Base-by-base conservation (phyloP, 2,888 invertebrate genomes). In the Seira musarum region DNA sequence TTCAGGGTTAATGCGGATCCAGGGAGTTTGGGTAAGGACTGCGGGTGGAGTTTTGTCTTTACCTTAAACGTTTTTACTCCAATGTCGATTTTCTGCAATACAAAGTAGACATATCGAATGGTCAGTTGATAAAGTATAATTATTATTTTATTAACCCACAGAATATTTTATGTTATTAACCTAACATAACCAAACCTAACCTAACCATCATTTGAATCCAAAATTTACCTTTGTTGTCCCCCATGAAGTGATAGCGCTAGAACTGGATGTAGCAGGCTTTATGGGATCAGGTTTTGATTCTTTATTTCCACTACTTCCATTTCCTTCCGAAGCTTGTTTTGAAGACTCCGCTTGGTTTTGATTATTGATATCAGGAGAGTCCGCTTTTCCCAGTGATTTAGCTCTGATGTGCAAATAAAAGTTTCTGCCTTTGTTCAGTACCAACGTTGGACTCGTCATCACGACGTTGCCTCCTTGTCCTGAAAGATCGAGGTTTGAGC, bases 381-480 rank as follows among this genome's bases (percentile, higher is more conserved):
- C 82, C 10, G 61, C 60, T 64, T 83, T 85, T 3, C 75, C 84
- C n/a, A 74, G 25, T 19, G 82, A 75, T 35, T 84, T 87, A 1
- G 86, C 84, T 69, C 82, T 77, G n/a, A 87, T 83, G 63, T 87
- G 87, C 24, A 87, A 67, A 40, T 85, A 46, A 95, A 89, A 93
- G n/a, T 94, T 94, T 83, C 94, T 91, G 8, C 94, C 94, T 87
- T 93, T 92, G 0, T 94, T 92, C 85, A 94, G 92, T 87, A 95
- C 94, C 61, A 96, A 89, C 86, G 94, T 93, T 0, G 96, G 96
- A 87, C 96, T 96, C 0, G 96, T 95, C 76, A 97, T 90, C 6
- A 95, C 95, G 21, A 97, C 92, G 22, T 93, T 93, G 2, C 97
- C 97, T 15, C 94, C 93, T 87, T 94, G 94, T 87, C 95, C 96